Evolutionary conservation across 2,113 vertebrate species (phyloP), one percentile per base, ranked within the genome.

Genomic region (Clarias magur): DNA sequence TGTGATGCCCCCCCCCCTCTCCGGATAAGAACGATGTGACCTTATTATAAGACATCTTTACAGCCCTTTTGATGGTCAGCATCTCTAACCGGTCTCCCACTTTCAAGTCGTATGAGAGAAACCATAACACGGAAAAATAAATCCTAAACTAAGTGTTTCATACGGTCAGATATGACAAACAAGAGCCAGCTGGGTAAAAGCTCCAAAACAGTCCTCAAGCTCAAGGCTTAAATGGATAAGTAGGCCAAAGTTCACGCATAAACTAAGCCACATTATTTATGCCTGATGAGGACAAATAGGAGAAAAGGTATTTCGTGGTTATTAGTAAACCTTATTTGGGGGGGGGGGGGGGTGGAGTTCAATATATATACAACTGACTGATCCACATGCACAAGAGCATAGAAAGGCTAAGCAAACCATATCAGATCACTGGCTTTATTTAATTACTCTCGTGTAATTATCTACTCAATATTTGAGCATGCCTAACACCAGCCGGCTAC

Each of bases 21-120:
- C 34, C 34, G 34, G 6, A 27, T 56, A 56, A 11, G 60, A 67
- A 68, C 42, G 27, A 56, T 84, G 54, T 42, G 54, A 72, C 68
- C 21, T n/a, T 83, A n/a, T 67, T 63, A 70, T 56, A 34, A 54
- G 70, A 48, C 19, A 75, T 38, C 70, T 34, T 54, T 38, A 8
- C 38, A 30, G 16, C 34, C 68, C 57, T 21, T 87, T 75, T 78
- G 86, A 87, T 83, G 59, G 17, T 57, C 42, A 56, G 80, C 70
- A n/a, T 83, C 81, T 23, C 21, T 57, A 82, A 42, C 21, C 17
- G 3, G 57, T 27, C 72, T 76, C 42, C 13, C 54, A 68, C 80
- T 23, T 70, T 75, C 68, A 27, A 27, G 68, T 38, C 25, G 63
- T 54, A 54, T 17, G 38, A 25, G 16, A 54, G 8, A 82, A 62